Evolutionary conservation across 2,797 vertebrate genomes (phyloP), one percentile per base, ranked within the genome.

Genomic region (Borostomias antarcticus): DNA sequence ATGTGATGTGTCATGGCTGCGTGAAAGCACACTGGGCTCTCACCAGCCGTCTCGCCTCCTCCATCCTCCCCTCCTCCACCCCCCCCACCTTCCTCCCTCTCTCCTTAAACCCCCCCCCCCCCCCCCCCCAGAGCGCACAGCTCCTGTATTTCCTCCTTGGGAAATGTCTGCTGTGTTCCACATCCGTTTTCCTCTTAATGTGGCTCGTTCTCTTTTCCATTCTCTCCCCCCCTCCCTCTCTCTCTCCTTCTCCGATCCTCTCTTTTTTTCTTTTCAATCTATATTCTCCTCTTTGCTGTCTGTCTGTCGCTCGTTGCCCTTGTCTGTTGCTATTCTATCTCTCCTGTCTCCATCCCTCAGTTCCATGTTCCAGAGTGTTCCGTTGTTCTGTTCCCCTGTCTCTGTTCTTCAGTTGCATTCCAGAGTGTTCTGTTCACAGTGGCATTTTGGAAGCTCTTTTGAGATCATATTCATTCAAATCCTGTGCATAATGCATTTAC

Each of bases 391-490:
- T 29, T n/a, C 28, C 10, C 17, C n/a, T 57, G 29, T 32, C 51
- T 53, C 51, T 28, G 10, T 26, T 13, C n/a, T n/a, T n/a, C n/a
- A n/a, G n/a, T n/a, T n/a, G n/a, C n/a, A n/a, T n/a, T n/a, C n/a
- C n/a, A n/a, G n/a, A 2, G 40, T 43, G 17, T 28, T 60, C 37
- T 45, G 37, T 43, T 17, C 23, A 29, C 15, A 7, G 25, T 0
- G 8, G 37, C 19, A 15, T 45, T 63, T 62, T 68, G 15, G 37
- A 62, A 45, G 56, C 35, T 35, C 52, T 54, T 26, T 32, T 65
- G n/a, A 52, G 70, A 72, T 75, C 48, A 29, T 62, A 67, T 82
- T 73, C 33, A 73, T 77, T 72, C 35, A 68, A 40, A 68, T 25
- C 65, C 54, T 58, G 54, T 62, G 68, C 54, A 62, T 82, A 68